Conservation (phyloP, 2,113 vertebrate species). For the Sturnira hondurensis region DNA sequence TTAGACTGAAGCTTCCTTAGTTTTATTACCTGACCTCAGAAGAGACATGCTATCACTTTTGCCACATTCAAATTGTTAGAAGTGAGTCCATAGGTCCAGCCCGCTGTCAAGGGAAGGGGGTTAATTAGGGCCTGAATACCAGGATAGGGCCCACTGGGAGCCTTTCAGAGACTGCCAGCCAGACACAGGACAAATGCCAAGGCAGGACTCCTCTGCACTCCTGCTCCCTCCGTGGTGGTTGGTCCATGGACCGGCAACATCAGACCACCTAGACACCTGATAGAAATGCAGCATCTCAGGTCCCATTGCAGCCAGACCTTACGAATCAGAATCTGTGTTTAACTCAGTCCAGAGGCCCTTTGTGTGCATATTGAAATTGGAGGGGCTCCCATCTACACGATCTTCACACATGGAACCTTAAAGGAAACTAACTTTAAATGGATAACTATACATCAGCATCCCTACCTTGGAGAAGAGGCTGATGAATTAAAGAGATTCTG, state of each 20-base stretch:
- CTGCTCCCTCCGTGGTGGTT: fast-evolving
- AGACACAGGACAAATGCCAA: fast-evolving
- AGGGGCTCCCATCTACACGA: not conserved
- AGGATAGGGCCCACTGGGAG: not conserved
- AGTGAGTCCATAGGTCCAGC: not conserved
- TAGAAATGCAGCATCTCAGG: not conserved
- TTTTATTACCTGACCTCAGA: not conserved
- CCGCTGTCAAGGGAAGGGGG: not conserved
- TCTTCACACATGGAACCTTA: not conserved
- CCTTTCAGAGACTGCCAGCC: not conserved
- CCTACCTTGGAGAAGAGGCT: not conserved
- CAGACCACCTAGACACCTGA: fast-evolving
- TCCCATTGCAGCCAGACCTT: not conserved
- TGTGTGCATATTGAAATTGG: no score
- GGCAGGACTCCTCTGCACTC: not conserved
- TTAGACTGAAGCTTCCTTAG: not conserved
- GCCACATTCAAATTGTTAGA: not conserved
- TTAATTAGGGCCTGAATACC: not conserved
- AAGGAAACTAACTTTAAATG: not conserved
- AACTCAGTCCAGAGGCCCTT: not conserved
- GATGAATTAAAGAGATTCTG: not conserved
- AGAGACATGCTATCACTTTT: not conserved
- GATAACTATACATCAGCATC: fast-evolving
- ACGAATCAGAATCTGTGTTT: not conserved
- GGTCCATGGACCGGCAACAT: no score